Base-by-base conservation (phyloP, 2,797 vertebrate species). In the Enteromius viviparus region DNA sequence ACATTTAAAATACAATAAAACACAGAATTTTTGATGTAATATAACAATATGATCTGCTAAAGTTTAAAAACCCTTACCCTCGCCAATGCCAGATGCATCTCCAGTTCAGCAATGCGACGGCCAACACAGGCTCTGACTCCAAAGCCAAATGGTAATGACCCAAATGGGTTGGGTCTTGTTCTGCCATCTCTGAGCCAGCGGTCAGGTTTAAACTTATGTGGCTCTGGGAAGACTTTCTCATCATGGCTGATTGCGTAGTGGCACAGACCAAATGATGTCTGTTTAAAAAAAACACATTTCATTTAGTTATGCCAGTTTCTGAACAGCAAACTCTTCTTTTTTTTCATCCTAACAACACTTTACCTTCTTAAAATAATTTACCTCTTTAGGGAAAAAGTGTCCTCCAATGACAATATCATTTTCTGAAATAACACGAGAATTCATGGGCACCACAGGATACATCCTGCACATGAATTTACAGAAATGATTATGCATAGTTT, bases 41-140 rank as follows among this genome's bases (percentile, higher is more conserved):
- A 2, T 7, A 71, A 47, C 14, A 3, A 40, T 40, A 40, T 40
- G 6, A 37, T 58, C 5, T 71, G 29, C 7, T 8, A 72, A 45
- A 47, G 34, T 45, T 47, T 1, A 71, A n/a, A 76, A n/a, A 26
- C 15, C 51, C 90, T 89, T 66, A 96, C 95, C 88, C 85, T 90
- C 79, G 92, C 90, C 75, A 95, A 78, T 77, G 85, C 64, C 81
- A 94, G 82, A 82, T 93, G 89, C 94, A 96, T 94, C 89, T 95
- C 94, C 10, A 96, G 90, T 87, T 96, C 94, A 58, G 95, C 95
- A n/a, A 95, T 92, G 29, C 94, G 89, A 0, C 93, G 92, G 0
- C 95, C 95, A 1, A 93, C 92, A 32, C 95, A 96, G 71, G 91
- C 87, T 84, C 95, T 91, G 26, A 95, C 92, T 17, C 95, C 95